Percentiles rank a stretch among this genome's conserved stretches.
Evolutionary conservation across 2,797 vertebrate genomes (phyloP).

Genomic region (Anguilla marmorata): DNA sequence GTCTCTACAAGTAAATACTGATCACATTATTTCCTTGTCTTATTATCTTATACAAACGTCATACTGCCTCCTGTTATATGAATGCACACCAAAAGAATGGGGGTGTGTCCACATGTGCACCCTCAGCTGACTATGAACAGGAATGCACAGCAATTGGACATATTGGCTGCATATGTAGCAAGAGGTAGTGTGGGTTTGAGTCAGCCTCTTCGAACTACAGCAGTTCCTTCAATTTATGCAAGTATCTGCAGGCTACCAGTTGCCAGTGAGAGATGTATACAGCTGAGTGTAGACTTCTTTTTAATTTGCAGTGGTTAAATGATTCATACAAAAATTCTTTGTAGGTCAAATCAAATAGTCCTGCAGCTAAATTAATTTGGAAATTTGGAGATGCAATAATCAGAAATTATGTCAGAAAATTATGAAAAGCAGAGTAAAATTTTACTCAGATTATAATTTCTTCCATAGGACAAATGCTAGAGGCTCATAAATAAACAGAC

Average conservation of each 20-base stretch:
- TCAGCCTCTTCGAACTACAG: background rate
- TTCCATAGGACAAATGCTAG: background rate
- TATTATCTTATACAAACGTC: background rate
- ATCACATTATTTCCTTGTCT: background rate
- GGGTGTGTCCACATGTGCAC: background rate
- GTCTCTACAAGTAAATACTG: background rate
- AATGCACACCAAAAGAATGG: slow-evolving; percentile 1
- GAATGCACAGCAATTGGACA: background rate
- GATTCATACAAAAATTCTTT: background rate
- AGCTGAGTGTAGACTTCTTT: background rate
- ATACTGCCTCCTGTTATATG: background rate
- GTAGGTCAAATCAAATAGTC: background rate
- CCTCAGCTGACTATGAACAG: background rate
- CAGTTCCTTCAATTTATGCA: background rate
- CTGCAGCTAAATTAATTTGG: background rate
- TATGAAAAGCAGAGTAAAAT: background rate
- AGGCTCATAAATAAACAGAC: background rate
- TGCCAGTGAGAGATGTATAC: background rate
- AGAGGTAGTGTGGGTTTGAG: background rate
- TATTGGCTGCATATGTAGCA: background rate
- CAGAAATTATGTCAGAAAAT: background rate
- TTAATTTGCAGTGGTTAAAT: slow-evolving; percentile 3
- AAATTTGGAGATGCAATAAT: background rate
- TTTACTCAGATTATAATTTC: background rate
- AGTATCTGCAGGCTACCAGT: background rate